Percentiles rank a stretch among this genome's conserved stretches.
phyloP scores from a whole-genome alignment of 2,113 vertebrate genomes.

The Pleuronectes platessa region DNA sequence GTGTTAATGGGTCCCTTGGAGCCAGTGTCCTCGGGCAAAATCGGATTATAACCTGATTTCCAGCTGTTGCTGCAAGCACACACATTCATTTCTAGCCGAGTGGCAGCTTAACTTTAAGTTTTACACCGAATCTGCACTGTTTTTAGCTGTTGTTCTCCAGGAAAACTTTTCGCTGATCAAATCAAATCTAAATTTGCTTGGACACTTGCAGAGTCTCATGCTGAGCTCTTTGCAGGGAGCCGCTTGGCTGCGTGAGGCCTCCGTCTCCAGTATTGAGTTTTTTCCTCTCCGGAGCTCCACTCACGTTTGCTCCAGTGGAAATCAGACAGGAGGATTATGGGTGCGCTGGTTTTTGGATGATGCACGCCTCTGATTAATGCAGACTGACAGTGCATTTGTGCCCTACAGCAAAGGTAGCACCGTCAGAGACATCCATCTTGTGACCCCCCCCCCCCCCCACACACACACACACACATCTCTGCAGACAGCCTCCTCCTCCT shows the following conservation, averaged over 20 bases:
- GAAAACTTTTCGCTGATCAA: conserved; percentile 15
- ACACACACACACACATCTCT: conserved; percentile 41
- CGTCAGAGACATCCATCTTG: conserved; percentile 68
- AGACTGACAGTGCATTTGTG: conserved; percentile 69
- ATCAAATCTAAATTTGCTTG: background rate
- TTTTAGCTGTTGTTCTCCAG: background rate
- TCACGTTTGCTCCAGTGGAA: conserved; percentile 35
- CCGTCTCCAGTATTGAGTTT: background rate
- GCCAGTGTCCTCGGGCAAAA: conserved; percentile 52
- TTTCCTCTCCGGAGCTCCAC: conserved; percentile 4
- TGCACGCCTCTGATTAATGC: conserved; percentile 66
- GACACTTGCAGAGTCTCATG: conserved; percentile 9
- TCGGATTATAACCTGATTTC: conserved; percentile 67
- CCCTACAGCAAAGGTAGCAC: conserved; percentile 70
- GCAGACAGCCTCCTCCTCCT: conserved; percentile 47
- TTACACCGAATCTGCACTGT: conserved; percentile 1
- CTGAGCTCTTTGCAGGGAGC: background rate
- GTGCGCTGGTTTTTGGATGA: conserved; percentile 44
- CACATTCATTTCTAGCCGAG: background rate
- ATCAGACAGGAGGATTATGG: conserved; percentile 34
- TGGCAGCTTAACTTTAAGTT: conserved; percentile 22
- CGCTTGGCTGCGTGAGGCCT: background rate
- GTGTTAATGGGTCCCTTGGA: conserved; percentile 71
- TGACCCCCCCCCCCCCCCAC: conserved; percentile 36
- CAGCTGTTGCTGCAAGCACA: conserved; percentile 30